These are phyloP conservation scores for Microcebus griseorufus DNA, from an alignment of 2,113 vertebrate genomes.

Conservation along the genomic window DNA sequence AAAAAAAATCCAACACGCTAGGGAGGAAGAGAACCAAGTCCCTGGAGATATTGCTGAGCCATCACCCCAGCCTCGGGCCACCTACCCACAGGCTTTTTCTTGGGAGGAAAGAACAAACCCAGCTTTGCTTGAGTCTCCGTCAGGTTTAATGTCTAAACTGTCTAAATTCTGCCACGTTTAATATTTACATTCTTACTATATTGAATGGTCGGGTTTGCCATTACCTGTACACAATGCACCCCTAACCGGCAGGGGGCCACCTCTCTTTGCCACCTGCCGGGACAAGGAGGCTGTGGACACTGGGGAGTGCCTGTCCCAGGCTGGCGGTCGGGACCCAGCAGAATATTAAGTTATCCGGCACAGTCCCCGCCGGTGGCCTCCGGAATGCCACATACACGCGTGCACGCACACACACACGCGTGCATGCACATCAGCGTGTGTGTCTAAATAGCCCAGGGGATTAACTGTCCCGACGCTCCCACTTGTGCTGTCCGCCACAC, in stretches of 20 bases:
- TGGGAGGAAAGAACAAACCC: background rate
- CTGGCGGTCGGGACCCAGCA: background rate
- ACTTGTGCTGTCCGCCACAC: background rate
- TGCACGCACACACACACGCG: fast-evolving
- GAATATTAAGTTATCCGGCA: fast-evolving
- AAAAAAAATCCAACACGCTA: background rate
- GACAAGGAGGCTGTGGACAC: background rate
- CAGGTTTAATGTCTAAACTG: background rate
- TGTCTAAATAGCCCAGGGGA: background rate
- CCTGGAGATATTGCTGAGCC: background rate
- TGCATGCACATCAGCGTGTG: background rate
- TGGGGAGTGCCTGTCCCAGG: fast-evolving
- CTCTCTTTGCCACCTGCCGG: background rate
- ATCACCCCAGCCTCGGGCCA: background rate
- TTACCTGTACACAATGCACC: background rate
- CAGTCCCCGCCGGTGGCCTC: fast-evolving
- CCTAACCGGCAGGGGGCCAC: fast-evolving
- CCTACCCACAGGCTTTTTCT: background rate
- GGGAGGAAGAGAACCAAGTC: background rate
- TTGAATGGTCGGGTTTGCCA: background rate
- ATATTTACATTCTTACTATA: background rate
- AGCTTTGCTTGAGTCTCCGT: background rate
- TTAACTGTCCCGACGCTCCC: background rate
- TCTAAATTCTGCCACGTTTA: background rate
- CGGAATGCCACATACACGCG: fast-evolving